These are phyloP conservation scores for Lasiommata megera DNA, from an alignment of 2,888 invertebrate species.

Conservation along the genomic window DNA sequence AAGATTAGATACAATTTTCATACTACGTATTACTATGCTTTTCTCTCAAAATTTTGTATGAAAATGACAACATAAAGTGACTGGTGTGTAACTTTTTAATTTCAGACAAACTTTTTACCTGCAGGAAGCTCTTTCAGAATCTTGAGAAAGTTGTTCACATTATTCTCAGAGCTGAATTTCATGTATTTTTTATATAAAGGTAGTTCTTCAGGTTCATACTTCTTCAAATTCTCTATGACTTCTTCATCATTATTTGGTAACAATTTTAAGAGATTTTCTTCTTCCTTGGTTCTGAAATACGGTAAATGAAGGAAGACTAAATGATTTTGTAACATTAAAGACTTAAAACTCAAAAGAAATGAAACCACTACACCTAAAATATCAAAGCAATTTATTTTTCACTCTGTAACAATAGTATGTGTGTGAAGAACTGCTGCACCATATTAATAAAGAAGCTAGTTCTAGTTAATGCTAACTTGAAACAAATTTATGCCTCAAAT, in stretches of 20 bases:
- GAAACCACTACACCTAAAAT: no score
- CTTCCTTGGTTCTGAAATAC: constrained; percentile 50
- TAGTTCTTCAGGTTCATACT: constrained; percentile 46
- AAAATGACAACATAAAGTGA: not conserved
- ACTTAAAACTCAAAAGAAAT: no score
- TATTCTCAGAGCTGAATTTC: constrained; percentile 59
- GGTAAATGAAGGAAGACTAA: not conserved
- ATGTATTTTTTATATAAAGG: constrained; percentile 62
- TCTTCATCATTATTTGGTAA: constrained; percentile 41
- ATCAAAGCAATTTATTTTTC: no score
- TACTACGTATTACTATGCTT: no score
- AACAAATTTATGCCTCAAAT: no score
- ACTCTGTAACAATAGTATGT: no score
- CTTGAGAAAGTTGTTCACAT: constrained; percentile 58
- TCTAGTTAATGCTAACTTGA: no score
- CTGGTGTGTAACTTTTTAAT: not conserved
- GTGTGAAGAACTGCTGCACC: no score
- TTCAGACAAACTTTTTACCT: constrained; percentile 45
- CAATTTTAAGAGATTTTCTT: constrained; percentile 45
- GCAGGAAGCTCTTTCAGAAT: constrained; percentile 67
- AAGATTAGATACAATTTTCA: no score
- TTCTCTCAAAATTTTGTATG: no score
- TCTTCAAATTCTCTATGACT: constrained; percentile 41
- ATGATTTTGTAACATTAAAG: no score
- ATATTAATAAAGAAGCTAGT: no score